Percentiles rank a stretch among this genome's conserved stretches.
phyloP scores from a whole-genome alignment of 1,140 invertebrate species.

The Macrostomum lignano region DNA sequence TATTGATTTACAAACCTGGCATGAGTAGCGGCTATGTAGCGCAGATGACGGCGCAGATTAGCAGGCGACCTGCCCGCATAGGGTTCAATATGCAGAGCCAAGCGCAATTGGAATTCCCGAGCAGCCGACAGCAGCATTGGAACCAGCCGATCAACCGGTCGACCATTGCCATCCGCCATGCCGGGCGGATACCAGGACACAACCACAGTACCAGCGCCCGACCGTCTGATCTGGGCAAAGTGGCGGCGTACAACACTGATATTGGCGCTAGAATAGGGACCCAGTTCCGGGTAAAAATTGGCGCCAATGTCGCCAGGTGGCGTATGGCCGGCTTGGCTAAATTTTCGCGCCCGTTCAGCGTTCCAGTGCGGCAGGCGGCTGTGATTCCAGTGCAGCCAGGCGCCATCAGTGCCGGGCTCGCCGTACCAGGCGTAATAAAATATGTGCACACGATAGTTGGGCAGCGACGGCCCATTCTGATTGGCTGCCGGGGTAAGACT shows the following conservation, averaged over 20 bases:
- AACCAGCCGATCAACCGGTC: conserved; percentile 17
- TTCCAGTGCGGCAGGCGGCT: conserved; percentile 24
- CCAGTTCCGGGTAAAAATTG: conserved; percentile 29
- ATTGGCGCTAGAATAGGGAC: conserved; percentile 28
- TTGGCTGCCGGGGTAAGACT: no score
- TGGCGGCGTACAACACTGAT: conserved; percentile 20
- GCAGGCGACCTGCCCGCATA: no score
- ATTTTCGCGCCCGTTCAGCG: conserved; percentile 12
- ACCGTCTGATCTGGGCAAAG: conserved; percentile 22
- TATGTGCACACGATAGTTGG: conserved; percentile 25
- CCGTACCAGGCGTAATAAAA: conserved; percentile 33
- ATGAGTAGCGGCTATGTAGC: no score
- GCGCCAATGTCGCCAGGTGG: conserved; percentile 30
- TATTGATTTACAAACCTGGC: no score
- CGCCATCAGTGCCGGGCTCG: conserved; percentile 20
- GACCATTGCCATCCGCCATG: conserved; percentile 17
- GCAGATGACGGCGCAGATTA: no score
- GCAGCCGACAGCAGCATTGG: conserved; percentile 19
- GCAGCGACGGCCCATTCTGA: background rate
- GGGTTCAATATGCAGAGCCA: no score
- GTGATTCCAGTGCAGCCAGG: conserved; percentile 31
- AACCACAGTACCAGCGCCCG: conserved; percentile 20
- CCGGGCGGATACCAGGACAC: conserved; percentile 27
- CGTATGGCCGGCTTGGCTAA: conserved; percentile 15
- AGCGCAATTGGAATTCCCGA: conserved; percentile 17